Conservation (phyloP, 2,797 vertebrate genomes). For the Lagorchestes hirsutus region DNA sequence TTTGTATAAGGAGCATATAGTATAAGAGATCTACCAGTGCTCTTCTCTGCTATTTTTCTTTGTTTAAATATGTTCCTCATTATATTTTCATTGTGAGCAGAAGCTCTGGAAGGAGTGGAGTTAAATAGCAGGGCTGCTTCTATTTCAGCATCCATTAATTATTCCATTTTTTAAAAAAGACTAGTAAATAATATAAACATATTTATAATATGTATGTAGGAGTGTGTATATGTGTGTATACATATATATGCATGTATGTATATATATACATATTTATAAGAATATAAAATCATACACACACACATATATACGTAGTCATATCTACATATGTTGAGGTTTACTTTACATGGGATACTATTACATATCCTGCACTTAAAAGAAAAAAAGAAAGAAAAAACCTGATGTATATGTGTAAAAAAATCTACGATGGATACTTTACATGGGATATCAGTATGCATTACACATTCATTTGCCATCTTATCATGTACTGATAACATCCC, state of each 20-base stretch:
- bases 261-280: background rate
- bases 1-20: background rate
- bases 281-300: background rate
- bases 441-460: background rate
- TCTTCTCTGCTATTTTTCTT: background rate
- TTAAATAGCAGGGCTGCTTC: background rate
- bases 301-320: background rate
- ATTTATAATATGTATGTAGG: constrained; percentile 17
- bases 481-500: background rate
- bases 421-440: background rate
- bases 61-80: background rate
- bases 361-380: background rate
- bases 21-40: background rate
- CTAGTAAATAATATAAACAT: background rate
- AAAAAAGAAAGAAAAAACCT: background rate
- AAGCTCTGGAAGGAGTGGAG: background rate
- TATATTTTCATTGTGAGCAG: background rate
- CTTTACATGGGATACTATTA: background rate
- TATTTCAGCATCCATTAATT: background rate
- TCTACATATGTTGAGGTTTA: background rate
- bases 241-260: no score
- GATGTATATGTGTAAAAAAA: background rate
- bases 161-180: background rate
- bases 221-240: background rate
- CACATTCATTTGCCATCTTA: background rate